phyloP scores from a whole-genome alignment of 1,140 invertebrate genomes.

The Caerostris darwini region DNA sequence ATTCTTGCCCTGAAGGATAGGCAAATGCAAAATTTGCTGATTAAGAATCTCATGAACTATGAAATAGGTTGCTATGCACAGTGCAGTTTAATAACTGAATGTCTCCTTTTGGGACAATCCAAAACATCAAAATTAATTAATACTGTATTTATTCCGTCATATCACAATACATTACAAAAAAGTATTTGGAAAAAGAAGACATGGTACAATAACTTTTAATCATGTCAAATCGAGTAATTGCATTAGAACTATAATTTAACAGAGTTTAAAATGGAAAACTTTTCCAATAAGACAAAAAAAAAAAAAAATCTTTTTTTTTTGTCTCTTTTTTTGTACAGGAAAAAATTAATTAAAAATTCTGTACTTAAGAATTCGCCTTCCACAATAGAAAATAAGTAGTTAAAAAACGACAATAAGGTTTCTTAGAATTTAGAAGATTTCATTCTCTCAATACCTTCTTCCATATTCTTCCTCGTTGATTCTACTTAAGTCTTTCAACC shows the following conservation, averaged over 20 bases:
- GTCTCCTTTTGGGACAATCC: background rate
- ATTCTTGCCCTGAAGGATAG: too few relatives aligned
- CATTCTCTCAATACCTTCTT: background rate
- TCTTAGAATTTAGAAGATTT: background rate
- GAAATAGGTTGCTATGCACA: too few relatives aligned
- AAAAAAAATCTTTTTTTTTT: background rate
- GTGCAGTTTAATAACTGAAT: background rate
- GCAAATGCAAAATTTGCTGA: too few relatives aligned
- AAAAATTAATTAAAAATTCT: constrained; percentile 16
- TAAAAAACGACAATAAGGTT: background rate
- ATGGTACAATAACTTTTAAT: background rate
- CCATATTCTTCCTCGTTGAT: background rate
- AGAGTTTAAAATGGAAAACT: background rate
- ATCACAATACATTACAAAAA: background rate
- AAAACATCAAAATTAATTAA: background rate
- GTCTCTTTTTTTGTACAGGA: background rate
- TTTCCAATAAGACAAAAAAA: background rate
- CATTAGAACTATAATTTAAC: background rate
- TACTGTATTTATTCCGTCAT: background rate
- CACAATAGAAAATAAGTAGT: background rate
- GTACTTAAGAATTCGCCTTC: background rate
- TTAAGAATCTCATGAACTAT: too few relatives aligned
- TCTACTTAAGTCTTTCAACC: background rate
- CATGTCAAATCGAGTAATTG: background rate
- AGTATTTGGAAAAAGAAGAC: too few relatives aligned